A percentile compares a stretch with the other conserved stretches of the same genome.
phyloP scores from a whole-genome alignment of 2,113 vertebrate genomes.

The Petrocephalus zakoni region DNA sequence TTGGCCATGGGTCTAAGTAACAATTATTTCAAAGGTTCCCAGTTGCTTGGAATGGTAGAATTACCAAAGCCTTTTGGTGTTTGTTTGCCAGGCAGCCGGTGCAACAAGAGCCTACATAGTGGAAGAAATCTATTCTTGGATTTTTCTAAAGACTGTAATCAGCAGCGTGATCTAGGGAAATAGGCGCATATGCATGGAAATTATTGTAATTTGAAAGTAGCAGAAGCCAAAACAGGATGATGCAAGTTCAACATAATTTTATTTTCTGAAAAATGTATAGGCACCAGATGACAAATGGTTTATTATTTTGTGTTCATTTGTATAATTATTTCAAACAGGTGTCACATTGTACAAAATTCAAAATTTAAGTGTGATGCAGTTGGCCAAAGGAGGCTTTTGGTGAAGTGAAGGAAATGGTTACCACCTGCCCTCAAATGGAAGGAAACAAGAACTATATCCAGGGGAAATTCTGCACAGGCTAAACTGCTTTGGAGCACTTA shows the following conservation, averaged over 20 bases:
- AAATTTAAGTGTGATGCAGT: neutral
- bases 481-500: neutral
- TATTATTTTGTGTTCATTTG: neutral
- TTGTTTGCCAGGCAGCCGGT: conserved; percentile 53
- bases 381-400: neutral
- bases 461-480: neutral
- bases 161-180: neutral
- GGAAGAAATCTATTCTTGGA: neutral
- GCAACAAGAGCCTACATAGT: conserved; percentile 22
- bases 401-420: neutral
- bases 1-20: conserved; percentile 51
- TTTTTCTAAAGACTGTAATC: neutral
- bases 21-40: conserved; percentile 55
- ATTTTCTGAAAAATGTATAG: neutral
- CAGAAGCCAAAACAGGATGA: conserved; percentile 4
- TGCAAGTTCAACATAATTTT: conserved; percentile 17
- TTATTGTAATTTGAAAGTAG: neutral
- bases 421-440: neutral
- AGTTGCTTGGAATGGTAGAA: conserved; percentile 58
- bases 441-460: neutral
- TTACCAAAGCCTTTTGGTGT: conserved; percentile 43
- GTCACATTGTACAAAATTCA: neutral
- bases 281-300: neutral
- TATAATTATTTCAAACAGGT: neutral
- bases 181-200: neutral